Evolutionary conservation across 2,797 vertebrate species (phyloP).

Genomic region (Limnodromus scolopaceus): DNA sequence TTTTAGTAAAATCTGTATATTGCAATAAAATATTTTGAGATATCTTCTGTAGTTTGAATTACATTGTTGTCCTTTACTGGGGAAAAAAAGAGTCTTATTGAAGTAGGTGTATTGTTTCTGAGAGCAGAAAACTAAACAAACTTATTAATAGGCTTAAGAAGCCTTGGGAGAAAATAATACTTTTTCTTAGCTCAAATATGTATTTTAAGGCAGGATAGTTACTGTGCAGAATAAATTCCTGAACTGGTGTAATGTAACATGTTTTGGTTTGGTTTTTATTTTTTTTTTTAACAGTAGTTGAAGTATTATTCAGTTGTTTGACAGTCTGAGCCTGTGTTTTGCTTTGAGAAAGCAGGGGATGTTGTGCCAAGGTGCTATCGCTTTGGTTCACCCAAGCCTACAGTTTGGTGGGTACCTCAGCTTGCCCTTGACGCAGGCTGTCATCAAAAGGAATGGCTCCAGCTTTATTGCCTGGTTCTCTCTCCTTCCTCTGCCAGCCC

Average conservation of each 20-base stretch:
- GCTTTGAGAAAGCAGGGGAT: not conserved
- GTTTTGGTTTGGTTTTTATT: not conserved
- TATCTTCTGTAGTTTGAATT: not conserved
- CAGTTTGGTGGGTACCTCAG: not conserved
- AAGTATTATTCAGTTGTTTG: not conserved
- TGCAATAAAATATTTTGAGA: not conserved
- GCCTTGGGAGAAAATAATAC: not conserved
- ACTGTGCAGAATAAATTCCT: not conserved
- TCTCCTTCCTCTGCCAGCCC: not conserved
- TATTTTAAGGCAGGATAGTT: not conserved
- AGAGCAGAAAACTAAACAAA: not conserved
- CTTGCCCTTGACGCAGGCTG: not conserved
- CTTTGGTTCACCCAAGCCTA: not conserved
- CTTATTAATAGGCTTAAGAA: not conserved
- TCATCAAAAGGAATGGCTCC: rapidly evolving
- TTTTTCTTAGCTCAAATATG: not conserved
- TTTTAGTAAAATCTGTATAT: not conserved
- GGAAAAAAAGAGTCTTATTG: not conserved
- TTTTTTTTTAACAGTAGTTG: too few relatives aligned
- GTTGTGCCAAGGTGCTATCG: not conserved
- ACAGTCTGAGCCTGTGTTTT: not conserved
- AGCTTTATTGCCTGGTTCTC: not conserved
- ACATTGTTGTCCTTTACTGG: not conserved
- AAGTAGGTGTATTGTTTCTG: not conserved
- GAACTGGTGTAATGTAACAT: not conserved